Conservation (phyloP, 2,797 vertebrate species). For the Myripristis murdjan region DNA sequence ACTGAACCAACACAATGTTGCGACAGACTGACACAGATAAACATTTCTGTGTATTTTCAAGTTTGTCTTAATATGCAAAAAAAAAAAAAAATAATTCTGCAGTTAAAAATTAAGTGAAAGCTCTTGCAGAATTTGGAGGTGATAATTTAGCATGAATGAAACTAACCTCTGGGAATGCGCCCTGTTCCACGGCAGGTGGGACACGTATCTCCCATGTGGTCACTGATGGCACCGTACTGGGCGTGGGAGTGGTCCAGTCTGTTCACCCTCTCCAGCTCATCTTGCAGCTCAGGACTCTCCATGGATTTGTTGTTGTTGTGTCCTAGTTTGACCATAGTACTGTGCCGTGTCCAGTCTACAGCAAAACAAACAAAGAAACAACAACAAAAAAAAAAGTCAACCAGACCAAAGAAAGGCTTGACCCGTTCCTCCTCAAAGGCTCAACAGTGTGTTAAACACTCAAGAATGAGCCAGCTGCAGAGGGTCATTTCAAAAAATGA, state of each 20-base stretch:
- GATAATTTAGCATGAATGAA: neutral
- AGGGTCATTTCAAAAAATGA: too few species aligned
- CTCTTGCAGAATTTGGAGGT: too few species aligned
- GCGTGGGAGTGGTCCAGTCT: conserved; percentile 54
- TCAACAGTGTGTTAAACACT: neutral
- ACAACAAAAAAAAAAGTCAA: conserved; percentile 3
- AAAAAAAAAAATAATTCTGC: too few species aligned
- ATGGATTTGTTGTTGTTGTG: neutral
- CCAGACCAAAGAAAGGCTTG: neutral
- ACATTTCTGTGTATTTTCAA: neutral
- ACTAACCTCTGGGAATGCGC: conserved; percentile 87
- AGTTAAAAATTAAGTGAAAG: too few species aligned
- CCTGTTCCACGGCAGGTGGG: conserved; percentile 91
- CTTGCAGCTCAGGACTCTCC: conserved; percentile 29
- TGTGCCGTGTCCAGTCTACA: conserved; percentile 11
- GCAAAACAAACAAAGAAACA: too few species aligned
- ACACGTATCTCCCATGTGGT: conserved; percentile 77
- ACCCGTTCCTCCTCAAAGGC: neutral
- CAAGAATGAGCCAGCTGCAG: too few species aligned
- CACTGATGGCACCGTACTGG: conserved; percentile 73
- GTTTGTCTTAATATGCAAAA: neutral
- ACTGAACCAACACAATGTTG: neutral
- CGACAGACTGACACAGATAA: neutral
- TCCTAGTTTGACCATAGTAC: conserved; percentile 16
- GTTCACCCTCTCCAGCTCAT: conserved; percentile 44